Evolutionary conservation across 2,797 vertebrate genomes (phyloP), one percentile per base, ranked within the genome.

Genomic region (Chaetodon trifasciatus): DNA sequence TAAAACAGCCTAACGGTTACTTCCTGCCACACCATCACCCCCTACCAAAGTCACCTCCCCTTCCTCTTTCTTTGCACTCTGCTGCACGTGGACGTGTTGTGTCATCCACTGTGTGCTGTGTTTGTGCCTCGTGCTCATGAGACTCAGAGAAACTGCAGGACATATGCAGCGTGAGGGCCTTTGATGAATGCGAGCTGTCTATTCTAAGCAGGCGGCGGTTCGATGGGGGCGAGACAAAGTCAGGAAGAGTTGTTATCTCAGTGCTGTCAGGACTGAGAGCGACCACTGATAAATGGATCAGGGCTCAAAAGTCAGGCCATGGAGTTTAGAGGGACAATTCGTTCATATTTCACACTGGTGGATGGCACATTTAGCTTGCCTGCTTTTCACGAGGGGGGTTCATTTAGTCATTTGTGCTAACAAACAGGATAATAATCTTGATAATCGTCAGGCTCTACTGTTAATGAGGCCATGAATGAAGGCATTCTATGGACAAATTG

Each of bases 1-100:
- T 39, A 58, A 75, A 50, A 56, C 2, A 46, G 39, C 6, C 21
- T 13, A 75, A 63, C 70, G 2, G 8, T 46, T 15, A 70, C 64
- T 81, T 89, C 85, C 85, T 82, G 81, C 28, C 2, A 3, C 57
- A 65, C 8, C 8, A 23, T 61, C 49, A 19, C 23, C 46, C 40
- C 1, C 17, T 24, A 19, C 0, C 1, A 3, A 70, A 65, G 42
- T 40, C 74, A 40, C 53, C 35, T 32, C 57, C 32, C 6, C 65
- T 75, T 84, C 66, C 76, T 77, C 67, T 64, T 74, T 74, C 8
- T 68, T 53, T 24, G 0, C 56, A 28, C 55, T 72, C 53, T 57
- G 68, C 65, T 50, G 68, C 79, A 76, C 19, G 23, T 37, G 42
- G 49, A 47, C 5, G 53, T 5, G 68, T 1, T 35, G 37, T 21